Base-by-base conservation (phyloP, 2,113 vertebrate genomes). In the Pollachius pollachius region DNA sequence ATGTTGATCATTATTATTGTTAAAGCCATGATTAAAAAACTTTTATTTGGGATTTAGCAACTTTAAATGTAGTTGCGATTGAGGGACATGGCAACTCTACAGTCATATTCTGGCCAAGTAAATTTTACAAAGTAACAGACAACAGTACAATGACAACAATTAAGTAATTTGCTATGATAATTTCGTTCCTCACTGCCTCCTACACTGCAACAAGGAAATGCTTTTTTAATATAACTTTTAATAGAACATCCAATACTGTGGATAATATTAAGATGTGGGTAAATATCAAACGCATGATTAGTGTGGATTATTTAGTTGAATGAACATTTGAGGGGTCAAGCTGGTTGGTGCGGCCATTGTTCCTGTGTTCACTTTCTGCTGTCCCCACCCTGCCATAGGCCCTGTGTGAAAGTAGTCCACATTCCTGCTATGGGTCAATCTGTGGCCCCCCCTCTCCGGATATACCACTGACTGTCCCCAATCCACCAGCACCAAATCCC, bases 391-490 rank as follows among this genome's bases (percentile, higher is more conserved):
- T 68, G 17, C 30, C 72, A 81, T 78, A 79, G 85, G 64, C 75
- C 69, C 74, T 70, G 71, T 78, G 78, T 76, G 83, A 83, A 82
- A 89, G 64, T 78, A 81, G 82, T 87, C 84, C 75, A 89, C 87
- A 85, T 87, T 90, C 91, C 89, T 88, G 12, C 79, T 76, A 83
- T 74, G 72, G 72, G 73, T 75, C 81, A 78, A 54, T 69, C 68
- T 67, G 69, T 61, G 56, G 60, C 21, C 61, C 34, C 56, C 30
- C 12, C 68, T 19, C 68, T 68, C 62, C 66, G 71, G 30, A 77
- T 48, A 48, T 48, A 48, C 41, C 41, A 2, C 41, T 13, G 41
- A 9, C 41, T 13, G 11, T 13, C 41, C 41, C 41, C 66, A 75
- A 75, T 86, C 85, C 80, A 85, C 60, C 54, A 30, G 17, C 75